phyloP scores from a whole-genome alignment of 2,888 invertebrate genomes.

The Agriopis marginaria region DNA sequence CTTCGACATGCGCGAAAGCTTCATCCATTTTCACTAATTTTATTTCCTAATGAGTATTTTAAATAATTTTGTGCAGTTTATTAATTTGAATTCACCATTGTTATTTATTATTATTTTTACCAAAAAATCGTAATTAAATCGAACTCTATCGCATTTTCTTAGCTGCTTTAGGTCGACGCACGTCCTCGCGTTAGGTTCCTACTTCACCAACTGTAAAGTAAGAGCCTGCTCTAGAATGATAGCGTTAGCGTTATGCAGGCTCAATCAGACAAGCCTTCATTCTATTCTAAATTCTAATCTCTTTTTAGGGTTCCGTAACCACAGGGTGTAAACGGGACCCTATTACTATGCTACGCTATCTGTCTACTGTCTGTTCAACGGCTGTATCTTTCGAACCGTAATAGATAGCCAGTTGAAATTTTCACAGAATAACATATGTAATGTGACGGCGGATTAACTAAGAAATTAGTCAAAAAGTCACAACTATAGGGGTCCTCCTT shows the following conservation, averaged over 20 bases:
- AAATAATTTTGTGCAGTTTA: conserved; percentile 20
- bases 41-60: conserved; percentile 12
- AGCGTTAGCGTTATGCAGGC: conserved; percentile 14
- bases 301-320: not conserved
- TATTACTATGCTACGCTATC: too few species aligned
- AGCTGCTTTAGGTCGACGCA: conserved; percentile 44
- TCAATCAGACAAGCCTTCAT: conserved; percentile 28
- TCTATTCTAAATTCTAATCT: not conserved
- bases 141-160: conserved; percentile 33
- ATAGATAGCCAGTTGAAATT: too few species aligned
- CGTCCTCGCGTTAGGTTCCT: conserved; percentile 56
- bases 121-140: not conserved
- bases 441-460: too few species aligned
- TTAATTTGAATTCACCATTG: conserved; percentile 25
- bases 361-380: too few species aligned
- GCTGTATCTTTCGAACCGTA: too few species aligned
- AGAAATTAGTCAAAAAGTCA: too few species aligned
- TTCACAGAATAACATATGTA: too few species aligned
- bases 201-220: conserved; percentile 49
- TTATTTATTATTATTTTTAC: conserved; percentile 3
- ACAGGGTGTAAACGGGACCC: too few species aligned
- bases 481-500: too few species aligned
- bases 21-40: conserved; percentile 71
- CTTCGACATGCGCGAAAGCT: conserved; percentile 76
- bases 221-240: conserved; percentile 20